A percentile compares a stretch with the other conserved stretches of the same genome.
Conservation (phyloP, 2,113 vertebrate genomes). For the Aegotheles bennettii region DNA sequence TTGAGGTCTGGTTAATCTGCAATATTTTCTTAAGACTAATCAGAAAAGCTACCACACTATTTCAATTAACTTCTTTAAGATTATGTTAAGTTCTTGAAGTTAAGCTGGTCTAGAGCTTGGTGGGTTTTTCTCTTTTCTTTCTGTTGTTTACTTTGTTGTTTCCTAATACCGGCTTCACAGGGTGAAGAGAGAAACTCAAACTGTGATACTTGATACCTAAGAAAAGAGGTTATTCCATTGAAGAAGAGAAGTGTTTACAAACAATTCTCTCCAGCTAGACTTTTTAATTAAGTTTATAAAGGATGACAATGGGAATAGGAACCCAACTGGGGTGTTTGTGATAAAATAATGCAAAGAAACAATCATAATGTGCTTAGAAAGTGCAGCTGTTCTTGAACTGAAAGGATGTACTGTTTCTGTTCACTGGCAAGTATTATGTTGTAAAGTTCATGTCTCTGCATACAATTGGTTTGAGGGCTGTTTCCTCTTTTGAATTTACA, state of each 20-base stretch:
- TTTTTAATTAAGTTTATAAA: not conserved
- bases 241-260: constrained; percentile 20
- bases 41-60: not conserved
- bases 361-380: not conserved
- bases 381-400: not conserved
- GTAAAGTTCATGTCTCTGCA: not conserved
- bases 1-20: not conserved
- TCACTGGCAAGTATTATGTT: not conserved
- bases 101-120: not conserved
- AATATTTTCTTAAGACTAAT: not conserved
- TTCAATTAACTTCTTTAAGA: not conserved
- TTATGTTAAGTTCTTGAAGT: not conserved
- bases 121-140: not conserved
- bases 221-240: not conserved
- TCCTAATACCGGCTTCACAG: not conserved
- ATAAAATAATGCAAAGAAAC: not conserved
- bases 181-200: constrained; percentile 11
- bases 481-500: not conserved
- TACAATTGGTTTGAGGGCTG: not conserved
- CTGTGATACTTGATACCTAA: not conserved
- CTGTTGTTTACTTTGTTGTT: constrained; percentile 12
- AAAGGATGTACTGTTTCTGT: not conserved
- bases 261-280: not conserved
- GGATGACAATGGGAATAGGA: not conserved
- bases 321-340: not conserved